Percentiles rank a stretch among this genome's conserved stretches.
Conservation (phyloP, 2,888 invertebrate genomes). For the Hetaerina titia region DNA sequence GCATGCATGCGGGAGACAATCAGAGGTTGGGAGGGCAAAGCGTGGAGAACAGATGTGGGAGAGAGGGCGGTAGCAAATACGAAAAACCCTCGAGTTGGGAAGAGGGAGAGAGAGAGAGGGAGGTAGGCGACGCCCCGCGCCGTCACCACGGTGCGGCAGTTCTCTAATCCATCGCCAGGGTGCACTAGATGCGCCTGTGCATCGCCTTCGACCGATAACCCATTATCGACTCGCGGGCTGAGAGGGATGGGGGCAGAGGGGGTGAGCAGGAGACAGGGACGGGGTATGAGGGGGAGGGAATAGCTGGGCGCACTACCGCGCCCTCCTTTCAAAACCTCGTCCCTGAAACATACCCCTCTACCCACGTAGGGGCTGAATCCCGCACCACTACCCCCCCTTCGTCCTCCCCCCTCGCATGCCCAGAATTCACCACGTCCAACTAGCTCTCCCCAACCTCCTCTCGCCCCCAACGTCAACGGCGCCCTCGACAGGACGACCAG, state of each 20-base stretch:
- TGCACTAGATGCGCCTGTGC: not conserved
- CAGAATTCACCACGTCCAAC: not conserved
- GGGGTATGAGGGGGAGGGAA: not conserved
- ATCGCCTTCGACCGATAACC: not conserved
- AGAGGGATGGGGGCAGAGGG: not conserved
- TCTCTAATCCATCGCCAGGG: not conserved
- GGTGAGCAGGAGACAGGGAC: not conserved
- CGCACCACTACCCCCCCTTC: not conserved
- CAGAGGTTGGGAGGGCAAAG: not conserved
- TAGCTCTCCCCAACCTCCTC: not conserved
- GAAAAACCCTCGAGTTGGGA: not conserved
- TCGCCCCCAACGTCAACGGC: not conserved
- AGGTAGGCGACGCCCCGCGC: not conserved
- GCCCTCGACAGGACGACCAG: too few relatives aligned
- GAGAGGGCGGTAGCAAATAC: not conserved
- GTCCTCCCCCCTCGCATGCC: not conserved
- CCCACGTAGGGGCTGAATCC: not conserved
- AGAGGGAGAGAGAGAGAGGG: not conserved
- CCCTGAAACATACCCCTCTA: not conserved
- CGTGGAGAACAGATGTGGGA: not conserved
- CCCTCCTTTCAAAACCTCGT: not conserved
- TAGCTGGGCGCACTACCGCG: not conserved
- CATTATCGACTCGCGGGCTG: not conserved
- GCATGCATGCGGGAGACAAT: not conserved
- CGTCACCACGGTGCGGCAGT: not conserved